Evolutionary conservation across 2,888 invertebrate genomes (phyloP).

Genomic region (Orgyia antiqua): DNA sequence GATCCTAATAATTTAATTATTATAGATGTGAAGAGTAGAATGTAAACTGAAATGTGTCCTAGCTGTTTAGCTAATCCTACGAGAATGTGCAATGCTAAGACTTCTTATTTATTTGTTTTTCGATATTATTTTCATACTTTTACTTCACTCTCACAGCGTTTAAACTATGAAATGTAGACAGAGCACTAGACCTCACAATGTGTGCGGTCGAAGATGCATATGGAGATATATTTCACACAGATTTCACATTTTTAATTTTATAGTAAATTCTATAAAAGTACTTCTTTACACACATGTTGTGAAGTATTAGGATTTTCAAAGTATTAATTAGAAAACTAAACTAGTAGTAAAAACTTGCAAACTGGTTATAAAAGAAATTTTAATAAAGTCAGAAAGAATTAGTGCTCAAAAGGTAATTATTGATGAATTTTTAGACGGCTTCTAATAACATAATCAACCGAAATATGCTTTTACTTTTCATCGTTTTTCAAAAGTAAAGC

Average conservation of each 20-base stretch:
- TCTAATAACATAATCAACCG: too few species aligned
- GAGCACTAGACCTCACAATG: conserved; percentile 53
- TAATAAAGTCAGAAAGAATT: too few species aligned
- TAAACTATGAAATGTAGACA: conserved; percentile 43
- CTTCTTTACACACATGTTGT: too few species aligned
- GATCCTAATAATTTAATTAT: background rate
- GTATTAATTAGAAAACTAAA: too few species aligned
- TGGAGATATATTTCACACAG: conserved; percentile 43
- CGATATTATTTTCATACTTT: conserved; percentile 62
- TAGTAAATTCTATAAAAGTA: too few species aligned
- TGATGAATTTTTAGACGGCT: too few species aligned
- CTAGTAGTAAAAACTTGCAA: too few species aligned
- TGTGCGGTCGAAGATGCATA: conserved; percentile 41
- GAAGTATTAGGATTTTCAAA: too few species aligned
- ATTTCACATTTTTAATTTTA: too few species aligned
- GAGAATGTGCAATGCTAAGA: conserved; percentile 77
- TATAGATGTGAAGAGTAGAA: conserved; percentile 4
- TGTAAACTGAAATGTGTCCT: conserved; percentile 59
- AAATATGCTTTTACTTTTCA: background rate
- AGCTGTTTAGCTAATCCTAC: conserved; percentile 66
- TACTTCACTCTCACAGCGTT: conserved; percentile 62
- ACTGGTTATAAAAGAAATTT: too few species aligned
- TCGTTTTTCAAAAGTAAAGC: background rate
- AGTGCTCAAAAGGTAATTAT: too few species aligned
- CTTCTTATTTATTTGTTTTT: conserved; percentile 67